A percentile compares a stretch with the other conserved stretches of the same genome.
Conservation (phyloP, 1,140 invertebrate genomes). For the Drosophila insularis region DNA sequence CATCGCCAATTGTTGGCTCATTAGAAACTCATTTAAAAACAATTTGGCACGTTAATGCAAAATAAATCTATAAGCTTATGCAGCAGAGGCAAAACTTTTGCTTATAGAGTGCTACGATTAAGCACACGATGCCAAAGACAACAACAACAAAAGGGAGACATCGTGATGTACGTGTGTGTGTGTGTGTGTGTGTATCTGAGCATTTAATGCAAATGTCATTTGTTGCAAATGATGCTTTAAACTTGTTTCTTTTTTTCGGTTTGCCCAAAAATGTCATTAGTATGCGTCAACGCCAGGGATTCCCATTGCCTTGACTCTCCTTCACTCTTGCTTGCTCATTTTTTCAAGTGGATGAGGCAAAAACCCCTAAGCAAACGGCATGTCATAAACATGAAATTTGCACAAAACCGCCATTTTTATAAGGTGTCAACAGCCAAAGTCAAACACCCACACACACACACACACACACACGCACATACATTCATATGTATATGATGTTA, state of each 20-base stretch:
- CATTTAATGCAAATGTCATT: constrained; percentile 67
- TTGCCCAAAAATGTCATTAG: constrained; percentile 67
- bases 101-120: constrained; percentile 17
- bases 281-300: constrained; percentile 67
- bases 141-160: neutral
- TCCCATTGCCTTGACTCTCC: neutral
- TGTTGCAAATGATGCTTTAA: constrained; percentile 69
- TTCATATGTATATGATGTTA: constrained; percentile 36
- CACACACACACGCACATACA: neutral
- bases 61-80: constrained; percentile 81
- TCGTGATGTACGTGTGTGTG: neutral
- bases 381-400: constrained; percentile 81
- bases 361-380: constrained; percentile 49
- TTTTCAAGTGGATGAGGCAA: neutral
- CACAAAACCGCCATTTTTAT: constrained; percentile 79
- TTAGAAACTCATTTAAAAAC: constrained; percentile 81
- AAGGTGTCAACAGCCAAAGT: constrained; percentile 77
- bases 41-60: constrained; percentile 81
- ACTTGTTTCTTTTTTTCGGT: constrained; percentile 26
- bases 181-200: constrained; percentile 33
- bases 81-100: constrained; percentile 37
- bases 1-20: constrained; percentile 75
- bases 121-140: constrained; percentile 3
- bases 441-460: constrained; percentile 25
- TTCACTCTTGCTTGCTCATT: constrained; percentile 23